phyloP scores from a whole-genome alignment of 2,797 vertebrate genomes.

The Diplodus puntazzo region DNA sequence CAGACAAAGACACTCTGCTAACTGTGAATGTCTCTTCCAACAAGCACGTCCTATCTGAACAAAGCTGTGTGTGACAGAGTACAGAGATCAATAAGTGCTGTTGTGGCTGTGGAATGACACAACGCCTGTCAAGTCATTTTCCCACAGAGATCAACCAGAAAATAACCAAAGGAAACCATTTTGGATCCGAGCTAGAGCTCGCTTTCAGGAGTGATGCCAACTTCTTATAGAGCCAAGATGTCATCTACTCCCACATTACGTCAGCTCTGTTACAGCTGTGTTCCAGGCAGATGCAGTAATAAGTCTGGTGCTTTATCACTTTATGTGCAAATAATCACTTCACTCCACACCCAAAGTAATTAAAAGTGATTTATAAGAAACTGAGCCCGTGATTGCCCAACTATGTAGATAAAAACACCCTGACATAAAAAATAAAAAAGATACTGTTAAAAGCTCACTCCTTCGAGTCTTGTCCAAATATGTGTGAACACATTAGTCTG shows the following conservation, averaged over 20 bases:
- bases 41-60: slow-evolving; percentile 43
- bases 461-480: slow-evolving; percentile 35
- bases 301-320: background rate
- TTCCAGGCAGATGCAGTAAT: background rate
- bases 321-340: background rate
- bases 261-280: slow-evolving; percentile 1
- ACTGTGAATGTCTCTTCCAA: slow-evolving; percentile 53
- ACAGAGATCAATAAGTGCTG: slow-evolving; percentile 49
- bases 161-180: background rate
- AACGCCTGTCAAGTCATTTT: slow-evolving; percentile 13
- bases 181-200: background rate
- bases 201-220: background rate
- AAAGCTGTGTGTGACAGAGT: slow-evolving; percentile 47
- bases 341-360: slow-evolving; percentile 6
- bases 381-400: background rate
- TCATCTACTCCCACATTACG: background rate
- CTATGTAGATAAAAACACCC: background rate
- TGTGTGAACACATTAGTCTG: slow-evolving; percentile 52
- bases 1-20: slow-evolving; percentile 69
- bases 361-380: background rate
- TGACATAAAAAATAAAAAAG: background rate
- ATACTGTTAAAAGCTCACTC: background rate
- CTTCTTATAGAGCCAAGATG: background rate
- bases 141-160: slow-evolving; percentile 13
- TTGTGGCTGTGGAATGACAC: slow-evolving; percentile 30